These are phyloP conservation scores for Rutilus rutilus DNA, from an alignment of 2,113 vertebrate species.

Conservation along the genomic window DNA sequence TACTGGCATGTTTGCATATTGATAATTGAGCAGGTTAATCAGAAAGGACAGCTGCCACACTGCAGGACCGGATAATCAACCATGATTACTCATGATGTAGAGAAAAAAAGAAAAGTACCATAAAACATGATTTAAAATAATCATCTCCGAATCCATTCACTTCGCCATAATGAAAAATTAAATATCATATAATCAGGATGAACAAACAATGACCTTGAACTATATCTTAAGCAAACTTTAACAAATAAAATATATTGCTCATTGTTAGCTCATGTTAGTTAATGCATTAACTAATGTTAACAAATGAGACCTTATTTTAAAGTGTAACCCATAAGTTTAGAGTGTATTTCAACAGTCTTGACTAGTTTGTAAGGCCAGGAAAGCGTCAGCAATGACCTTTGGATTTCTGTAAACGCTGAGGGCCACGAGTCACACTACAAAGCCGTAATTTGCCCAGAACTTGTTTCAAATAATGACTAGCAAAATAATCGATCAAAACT, in stretches of 20 bases:
- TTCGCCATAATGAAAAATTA: not conserved
- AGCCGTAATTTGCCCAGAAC: not conserved
- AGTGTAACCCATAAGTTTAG: not conserved
- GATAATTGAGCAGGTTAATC: constrained; percentile 31
- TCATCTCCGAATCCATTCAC: not conserved
- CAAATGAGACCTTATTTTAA: not conserved
- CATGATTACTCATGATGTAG: not conserved
- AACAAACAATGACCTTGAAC: not conserved
- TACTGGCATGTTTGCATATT: constrained; percentile 28
- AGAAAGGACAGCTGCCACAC: constrained; percentile 35
- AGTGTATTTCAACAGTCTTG: constrained; percentile 8
- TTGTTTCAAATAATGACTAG: not conserved
- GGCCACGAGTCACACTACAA: not conserved
- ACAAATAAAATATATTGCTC: not conserved
- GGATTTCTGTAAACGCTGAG: not conserved
- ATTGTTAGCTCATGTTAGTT: not conserved
- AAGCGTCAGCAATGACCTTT: not conserved
- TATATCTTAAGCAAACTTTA: not conserved
- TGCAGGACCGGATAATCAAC: not conserved
- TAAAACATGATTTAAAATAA: not conserved
- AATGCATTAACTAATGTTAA: not conserved
- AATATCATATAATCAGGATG: not conserved
- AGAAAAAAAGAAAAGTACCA: not conserved
- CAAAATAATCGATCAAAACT: not conserved
- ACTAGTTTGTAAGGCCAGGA: constrained; percentile 22